Conservation (phyloP, 2,888 invertebrate genomes). For the Caenorhabditis japonica region DNA sequence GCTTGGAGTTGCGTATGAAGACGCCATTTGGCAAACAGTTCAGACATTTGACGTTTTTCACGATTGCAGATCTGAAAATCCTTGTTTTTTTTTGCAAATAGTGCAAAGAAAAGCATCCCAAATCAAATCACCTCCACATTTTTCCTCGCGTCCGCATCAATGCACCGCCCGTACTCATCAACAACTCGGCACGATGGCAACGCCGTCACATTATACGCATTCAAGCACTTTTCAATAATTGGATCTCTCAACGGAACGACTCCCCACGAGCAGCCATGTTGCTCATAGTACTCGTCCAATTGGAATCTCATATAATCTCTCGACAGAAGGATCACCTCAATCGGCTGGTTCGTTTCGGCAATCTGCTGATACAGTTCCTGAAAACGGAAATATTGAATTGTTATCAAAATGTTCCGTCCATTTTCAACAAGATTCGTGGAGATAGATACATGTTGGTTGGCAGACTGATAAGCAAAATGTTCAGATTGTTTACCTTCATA, state of each 20-base stretch:
- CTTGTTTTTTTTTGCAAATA: too few species aligned
- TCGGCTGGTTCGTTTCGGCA: constrained; percentile 32
- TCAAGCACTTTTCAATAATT: constrained; percentile 37
- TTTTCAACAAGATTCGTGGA: constrained; percentile 13
- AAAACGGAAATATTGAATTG: too few species aligned
- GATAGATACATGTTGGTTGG: constrained; percentile 15
- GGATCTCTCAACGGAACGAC: constrained; percentile 41
- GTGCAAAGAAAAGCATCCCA: too few species aligned
- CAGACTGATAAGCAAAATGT: constrained; percentile 19
- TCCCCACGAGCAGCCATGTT: constrained; percentile 47
- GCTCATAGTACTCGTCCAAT: constrained; percentile 46
- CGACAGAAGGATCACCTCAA: constrained; percentile 49
- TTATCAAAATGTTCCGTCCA: constrained; percentile 22
- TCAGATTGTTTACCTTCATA: constrained; percentile 35
- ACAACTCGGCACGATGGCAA: constrained; percentile 50
- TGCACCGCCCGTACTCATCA: constrained; percentile 35
- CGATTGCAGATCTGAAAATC: constrained; percentile 8
- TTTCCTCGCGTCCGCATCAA: constrained; percentile 31
- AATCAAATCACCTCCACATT: constrained; percentile 33
- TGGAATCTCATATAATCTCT: constrained; percentile 48
- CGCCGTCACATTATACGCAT: constrained; percentile 32
- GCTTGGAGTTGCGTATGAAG: constrained; percentile 16
- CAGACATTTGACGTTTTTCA: constrained; percentile 25
- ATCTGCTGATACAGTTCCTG: constrained; percentile 50
- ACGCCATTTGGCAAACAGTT: constrained; percentile 38